Percentiles rank a stretch among this genome's conserved stretches.
phyloP scores from a whole-genome alignment of 2,113 vertebrate genomes.

The Bucco capensis region DNA sequence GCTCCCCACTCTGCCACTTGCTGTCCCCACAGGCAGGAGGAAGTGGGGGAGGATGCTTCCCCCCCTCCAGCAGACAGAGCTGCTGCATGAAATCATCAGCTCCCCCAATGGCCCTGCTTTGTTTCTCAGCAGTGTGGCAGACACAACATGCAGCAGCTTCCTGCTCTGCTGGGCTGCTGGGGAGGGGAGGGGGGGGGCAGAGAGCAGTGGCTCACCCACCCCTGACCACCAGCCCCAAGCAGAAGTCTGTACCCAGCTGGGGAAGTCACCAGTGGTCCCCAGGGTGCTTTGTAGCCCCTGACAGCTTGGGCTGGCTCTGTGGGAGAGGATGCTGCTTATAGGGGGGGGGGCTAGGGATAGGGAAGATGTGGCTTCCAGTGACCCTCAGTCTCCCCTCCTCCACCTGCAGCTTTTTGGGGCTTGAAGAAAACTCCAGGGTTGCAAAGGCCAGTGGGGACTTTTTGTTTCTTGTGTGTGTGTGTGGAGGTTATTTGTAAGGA shows the following conservation, averaged over 20 bases:
- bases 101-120: background rate
- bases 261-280: constrained; percentile 84
- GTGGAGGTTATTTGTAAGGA: no score
- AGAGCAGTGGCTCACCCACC: background rate
- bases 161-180: no score
- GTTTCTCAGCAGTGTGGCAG: background rate
- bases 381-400: background rate
- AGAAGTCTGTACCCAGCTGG: constrained; percentile 78
- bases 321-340: constrained; percentile 67
- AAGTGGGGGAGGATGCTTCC: background rate
- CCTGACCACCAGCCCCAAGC: constrained; percentile 64
- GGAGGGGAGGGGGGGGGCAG: background rate
- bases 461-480: background rate
- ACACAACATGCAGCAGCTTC: constrained; percentile 25
- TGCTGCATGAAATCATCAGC: background rate
- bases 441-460: background rate
- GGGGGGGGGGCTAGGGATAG: accelerated
- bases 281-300: constrained; percentile 53
- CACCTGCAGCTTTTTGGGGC: background rate
- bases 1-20: accelerated
- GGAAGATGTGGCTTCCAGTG: background rate
- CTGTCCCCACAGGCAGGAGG: accelerated
- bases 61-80: background rate
- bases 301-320: constrained; percentile 32
- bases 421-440: background rate